Conservation (phyloP, 2,113 vertebrate species). For the Elgaria multicarinata region DNA sequence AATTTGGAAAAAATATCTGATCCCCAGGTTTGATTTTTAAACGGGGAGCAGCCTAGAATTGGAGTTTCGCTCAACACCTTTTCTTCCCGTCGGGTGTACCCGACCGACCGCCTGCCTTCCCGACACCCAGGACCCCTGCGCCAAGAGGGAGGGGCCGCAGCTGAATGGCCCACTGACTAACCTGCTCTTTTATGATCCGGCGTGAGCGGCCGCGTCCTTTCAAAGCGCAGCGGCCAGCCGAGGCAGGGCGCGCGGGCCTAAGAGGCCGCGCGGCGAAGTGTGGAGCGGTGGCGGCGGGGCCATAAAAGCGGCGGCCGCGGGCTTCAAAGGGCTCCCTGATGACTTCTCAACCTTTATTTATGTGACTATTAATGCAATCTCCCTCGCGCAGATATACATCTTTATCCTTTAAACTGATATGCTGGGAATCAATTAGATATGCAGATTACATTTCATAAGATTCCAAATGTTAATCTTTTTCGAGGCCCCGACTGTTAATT, state of each 20-base stretch:
- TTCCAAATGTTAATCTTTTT: constrained; percentile 83
- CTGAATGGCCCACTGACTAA: not conserved
- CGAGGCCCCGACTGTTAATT: constrained; percentile 65
- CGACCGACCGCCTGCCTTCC: not conserved
- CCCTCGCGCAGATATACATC: constrained; percentile 84
- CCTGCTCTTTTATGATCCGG: not conserved
- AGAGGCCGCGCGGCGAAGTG: constrained; percentile 5
- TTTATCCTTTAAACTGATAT: constrained; percentile 86
- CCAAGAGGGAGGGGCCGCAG: not conserved
- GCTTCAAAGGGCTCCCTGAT: constrained; percentile 80
- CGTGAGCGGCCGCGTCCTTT: not conserved
- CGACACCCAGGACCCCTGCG: not conserved
- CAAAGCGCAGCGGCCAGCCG: not conserved
- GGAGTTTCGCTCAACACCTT: not conserved
- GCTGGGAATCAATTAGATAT: constrained; percentile 87
- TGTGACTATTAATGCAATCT: constrained; percentile 85
- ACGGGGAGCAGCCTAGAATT: too few relatives aligned
- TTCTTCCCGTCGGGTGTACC: constrained; percentile 6
- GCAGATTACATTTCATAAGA: constrained; percentile 85
- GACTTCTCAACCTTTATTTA: constrained; percentile 84
- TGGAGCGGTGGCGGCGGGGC: constrained; percentile 18
- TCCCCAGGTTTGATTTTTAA: not conserved
- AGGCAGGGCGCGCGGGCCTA: too few relatives aligned
- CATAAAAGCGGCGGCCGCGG: constrained; percentile 54
- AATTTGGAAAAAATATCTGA: not conserved